phyloP scores from a whole-genome alignment of 2,113 vertebrate genomes.

The Cyanoramphus novaezelandiae region DNA sequence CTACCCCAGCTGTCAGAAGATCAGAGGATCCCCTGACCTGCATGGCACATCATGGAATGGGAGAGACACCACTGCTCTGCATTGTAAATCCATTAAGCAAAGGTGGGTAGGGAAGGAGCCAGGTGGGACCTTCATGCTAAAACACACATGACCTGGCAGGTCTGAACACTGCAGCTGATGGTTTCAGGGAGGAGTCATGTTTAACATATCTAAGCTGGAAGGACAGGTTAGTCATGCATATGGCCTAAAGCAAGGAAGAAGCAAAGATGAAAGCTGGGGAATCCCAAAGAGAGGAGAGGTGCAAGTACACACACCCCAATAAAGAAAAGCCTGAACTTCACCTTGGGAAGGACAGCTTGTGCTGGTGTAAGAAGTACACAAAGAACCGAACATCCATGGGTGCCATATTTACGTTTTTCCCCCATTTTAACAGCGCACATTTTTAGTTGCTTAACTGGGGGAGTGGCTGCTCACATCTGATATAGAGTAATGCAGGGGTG shows the following conservation, averaged over 20 bases:
- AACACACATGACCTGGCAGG: background rate
- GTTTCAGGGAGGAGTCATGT: slow-evolving; percentile 15
- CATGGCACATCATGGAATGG: background rate
- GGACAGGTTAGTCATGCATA: slow-evolving; percentile 20
- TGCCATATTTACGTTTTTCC: background rate
- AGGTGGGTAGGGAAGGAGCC: background rate
- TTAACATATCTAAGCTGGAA: background rate
- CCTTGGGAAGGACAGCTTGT: background rate
- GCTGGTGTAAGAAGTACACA: background rate
- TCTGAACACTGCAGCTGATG: background rate
- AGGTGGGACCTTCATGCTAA: background rate
- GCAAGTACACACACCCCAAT: background rate
- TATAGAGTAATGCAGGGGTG: background rate
- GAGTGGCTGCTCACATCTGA: background rate
- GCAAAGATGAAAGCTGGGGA: slow-evolving; percentile 22
- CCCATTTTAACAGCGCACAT: rapidly evolving
- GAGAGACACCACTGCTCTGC: background rate
- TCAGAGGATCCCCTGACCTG: background rate
- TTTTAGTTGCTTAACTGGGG: background rate
- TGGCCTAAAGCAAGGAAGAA: slow-evolving; percentile 36
- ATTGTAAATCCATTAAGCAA: background rate
- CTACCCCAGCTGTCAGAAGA: background rate
- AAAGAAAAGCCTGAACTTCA: background rate
- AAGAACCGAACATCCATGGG: rapidly evolving
- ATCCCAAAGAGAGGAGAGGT: background rate